Evolutionary conservation across 1,140 invertebrate genomes (phyloP), one percentile per base, ranked within the genome.

Genomic region (Heliconius melpomene): DNA sequence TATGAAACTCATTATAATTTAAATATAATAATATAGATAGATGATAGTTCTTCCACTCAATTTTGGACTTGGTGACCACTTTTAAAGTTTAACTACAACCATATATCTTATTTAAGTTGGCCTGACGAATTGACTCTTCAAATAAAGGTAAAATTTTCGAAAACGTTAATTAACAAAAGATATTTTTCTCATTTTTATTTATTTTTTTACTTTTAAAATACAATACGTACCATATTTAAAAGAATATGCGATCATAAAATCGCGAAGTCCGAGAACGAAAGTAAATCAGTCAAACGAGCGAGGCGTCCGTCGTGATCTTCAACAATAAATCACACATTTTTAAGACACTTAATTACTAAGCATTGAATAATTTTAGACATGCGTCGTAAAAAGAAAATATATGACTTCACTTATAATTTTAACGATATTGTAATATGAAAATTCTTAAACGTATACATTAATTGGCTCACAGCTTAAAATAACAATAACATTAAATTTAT

Each of bases 301-400:
- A 32, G 66, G 32, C 32, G 32, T 32, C 29, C 40, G 46, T 38
- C 75, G 75, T 78, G 76, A 80, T 81, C 78, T 81, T 80, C 70
- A 84, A 84, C 74, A 79, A 84, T 86, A 84, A 86, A 86, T 86
- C 83, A 84, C 84, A 85, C 76, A 84, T 76, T 83, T 76, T 83
- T 81, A 77, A 87, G 85, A 79, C 82, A 75, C 70, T 82, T 85
- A 85, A 84, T 86, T 83, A 86, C 79, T 74, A 60, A 66, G 36
- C 66, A 80, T 79, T 81, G 80, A 83, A 80, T 82, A 26, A 26
- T 66, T 66, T 66, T 66, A 66, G 23, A 66, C 23, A 66, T 66
- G 60, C 11, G 6, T 5, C 3, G 7, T 66, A 13, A 66, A 66
- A 66, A 26, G 11, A 2, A 23, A 66, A 66, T 66, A 26, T 66